Evolutionary conservation across 2,888 invertebrate species (phyloP).

Genomic region (Scelioninae gen. 1): DNA sequence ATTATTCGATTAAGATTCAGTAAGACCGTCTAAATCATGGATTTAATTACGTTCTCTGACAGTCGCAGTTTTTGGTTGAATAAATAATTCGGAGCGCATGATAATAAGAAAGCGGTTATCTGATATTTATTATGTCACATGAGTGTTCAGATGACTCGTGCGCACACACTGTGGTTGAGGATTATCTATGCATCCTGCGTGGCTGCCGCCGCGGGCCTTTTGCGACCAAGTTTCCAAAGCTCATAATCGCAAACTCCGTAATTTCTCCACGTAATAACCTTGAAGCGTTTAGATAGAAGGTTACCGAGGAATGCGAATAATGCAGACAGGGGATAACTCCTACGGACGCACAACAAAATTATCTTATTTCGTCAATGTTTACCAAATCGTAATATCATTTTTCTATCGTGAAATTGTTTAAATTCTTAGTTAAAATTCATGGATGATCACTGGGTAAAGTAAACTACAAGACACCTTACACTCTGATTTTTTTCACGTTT

Average conservation of each 20-base stretch:
- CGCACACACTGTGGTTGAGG: conserved; percentile 57
- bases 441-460: too few species aligned
- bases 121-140: conserved; percentile 58
- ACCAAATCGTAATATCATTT: neutral
- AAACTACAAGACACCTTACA: too few species aligned
- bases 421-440: neutral
- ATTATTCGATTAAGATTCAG: neutral
- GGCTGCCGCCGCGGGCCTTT: conserved; percentile 64
- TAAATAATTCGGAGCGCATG: conserved; percentile 36
- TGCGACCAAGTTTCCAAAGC: conserved; percentile 70
- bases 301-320: conserved; percentile 68
- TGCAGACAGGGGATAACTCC: conserved; percentile 58
- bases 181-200: conserved; percentile 69
- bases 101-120: conserved; percentile 57
- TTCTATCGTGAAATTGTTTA: neutral
- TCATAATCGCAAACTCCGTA: conserved; percentile 70
- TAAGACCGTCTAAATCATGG: conserved; percentile 2
- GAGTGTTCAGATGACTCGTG: conserved; percentile 51
- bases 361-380: conserved; percentile 44
- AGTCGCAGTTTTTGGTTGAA: conserved; percentile 17
- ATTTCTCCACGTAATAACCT: conserved; percentile 72
- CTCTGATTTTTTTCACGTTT: too few species aligned
- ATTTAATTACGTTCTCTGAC: conserved; percentile 14
- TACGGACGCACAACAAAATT: conserved; percentile 36
- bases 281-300: conserved; percentile 68